Conservation (phyloP, 1,140 invertebrate species). For the Drosophila leontia region DNA sequence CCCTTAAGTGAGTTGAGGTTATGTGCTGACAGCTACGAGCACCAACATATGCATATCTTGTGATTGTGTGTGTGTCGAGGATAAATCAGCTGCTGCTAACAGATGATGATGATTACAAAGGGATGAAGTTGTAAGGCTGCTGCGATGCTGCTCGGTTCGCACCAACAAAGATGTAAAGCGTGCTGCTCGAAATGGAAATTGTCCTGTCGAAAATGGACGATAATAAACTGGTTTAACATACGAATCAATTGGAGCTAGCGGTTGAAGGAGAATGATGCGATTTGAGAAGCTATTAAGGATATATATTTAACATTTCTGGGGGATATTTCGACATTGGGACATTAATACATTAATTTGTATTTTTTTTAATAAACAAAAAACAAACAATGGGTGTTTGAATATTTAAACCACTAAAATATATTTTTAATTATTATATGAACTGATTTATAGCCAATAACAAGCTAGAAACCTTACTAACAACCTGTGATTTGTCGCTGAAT, state of each 20-base stretch:
- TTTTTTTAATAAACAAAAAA: not conserved
- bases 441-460: not conserved
- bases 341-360: not conserved
- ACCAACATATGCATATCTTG: slow-evolving; percentile 63
- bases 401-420: not conserved
- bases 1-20: slow-evolving; percentile 65
- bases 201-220: slow-evolving; percentile 25
- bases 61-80: slow-evolving; percentile 23
- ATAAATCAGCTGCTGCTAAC: slow-evolving; percentile 66
- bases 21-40: slow-evolving; percentile 71
- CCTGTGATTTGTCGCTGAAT: not conserved
- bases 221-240: slow-evolving; percentile 42
- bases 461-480: not conserved
- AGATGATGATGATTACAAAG: slow-evolving; percentile 60
- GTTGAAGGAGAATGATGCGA: not conserved
- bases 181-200: slow-evolving; percentile 1
- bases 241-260: slow-evolving; percentile 26
- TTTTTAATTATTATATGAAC: not conserved
- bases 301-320: no score
- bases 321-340: not conserved
- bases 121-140: slow-evolving; percentile 51
- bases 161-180: slow-evolving; percentile 21
- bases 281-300: no score
- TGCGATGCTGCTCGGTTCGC: slow-evolving; percentile 2
- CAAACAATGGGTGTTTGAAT: not conserved